A percentile compares a stretch with the other conserved stretches of the same genome.
These are phyloP conservation scores for Urocynchramus pylzowi DNA, from an alignment of 2,113 vertebrate species.

Conservation along the genomic window DNA sequence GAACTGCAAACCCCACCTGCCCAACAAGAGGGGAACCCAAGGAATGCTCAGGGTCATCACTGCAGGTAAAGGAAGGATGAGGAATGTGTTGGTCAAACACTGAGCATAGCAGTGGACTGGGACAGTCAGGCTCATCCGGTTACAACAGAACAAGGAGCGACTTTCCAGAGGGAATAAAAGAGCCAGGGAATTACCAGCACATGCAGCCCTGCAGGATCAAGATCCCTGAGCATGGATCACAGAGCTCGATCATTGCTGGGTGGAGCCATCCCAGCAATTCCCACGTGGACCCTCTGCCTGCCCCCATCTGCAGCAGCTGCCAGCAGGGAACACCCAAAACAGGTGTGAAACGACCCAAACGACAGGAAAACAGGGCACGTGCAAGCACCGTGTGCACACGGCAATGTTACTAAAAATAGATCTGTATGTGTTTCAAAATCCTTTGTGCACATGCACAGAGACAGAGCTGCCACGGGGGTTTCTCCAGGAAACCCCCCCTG, in stretches of 20 bases:
- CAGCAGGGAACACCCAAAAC: background rate
- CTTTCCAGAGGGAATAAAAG: background rate
- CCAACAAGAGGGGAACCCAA: background rate
- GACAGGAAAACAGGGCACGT: background rate
- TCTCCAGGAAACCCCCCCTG: background rate
- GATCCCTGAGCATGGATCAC: background rate
- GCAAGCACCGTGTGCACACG: background rate
- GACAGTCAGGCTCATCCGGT: background rate
- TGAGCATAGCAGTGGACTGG: background rate
- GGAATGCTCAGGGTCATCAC: background rate
- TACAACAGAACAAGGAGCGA: background rate
- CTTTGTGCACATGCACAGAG: background rate
- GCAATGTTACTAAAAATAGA: background rate
- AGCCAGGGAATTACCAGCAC: background rate
- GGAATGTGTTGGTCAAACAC: background rate
- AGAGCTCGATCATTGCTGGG: background rate
- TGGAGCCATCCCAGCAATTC: background rate
- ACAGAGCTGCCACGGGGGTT: background rate
- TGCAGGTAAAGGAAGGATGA: background rate
- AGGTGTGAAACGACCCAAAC: background rate
- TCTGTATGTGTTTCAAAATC: background rate
- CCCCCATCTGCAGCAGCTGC: background rate
- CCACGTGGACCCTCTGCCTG: background rate
- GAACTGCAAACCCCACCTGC: background rate
- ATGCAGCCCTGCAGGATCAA: background rate